A percentile compares a stretch with the other conserved stretches of the same genome.
These are phyloP conservation scores for Achlya flavicornis DNA, from an alignment of 2,888 invertebrate genomes.

Conservation along the genomic window DNA sequence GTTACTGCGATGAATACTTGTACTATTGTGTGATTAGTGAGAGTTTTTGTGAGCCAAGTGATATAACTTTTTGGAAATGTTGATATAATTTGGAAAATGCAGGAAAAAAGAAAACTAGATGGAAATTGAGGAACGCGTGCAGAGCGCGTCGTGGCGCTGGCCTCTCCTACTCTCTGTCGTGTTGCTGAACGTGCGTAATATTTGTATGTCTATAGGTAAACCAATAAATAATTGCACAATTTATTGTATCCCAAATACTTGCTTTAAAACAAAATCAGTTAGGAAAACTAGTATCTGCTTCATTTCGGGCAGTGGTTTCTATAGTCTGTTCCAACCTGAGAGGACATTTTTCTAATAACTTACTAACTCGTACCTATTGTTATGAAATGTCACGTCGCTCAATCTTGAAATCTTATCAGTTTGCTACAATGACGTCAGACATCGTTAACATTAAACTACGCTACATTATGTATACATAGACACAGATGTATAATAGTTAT, in stretches of 20 bases:
- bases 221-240: background rate
- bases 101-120: conserved; percentile 57
- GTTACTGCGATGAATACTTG: background rate
- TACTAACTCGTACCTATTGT: conserved; percentile 9
- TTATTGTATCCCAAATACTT: background rate
- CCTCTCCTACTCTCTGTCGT: conserved; percentile 67
- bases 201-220: background rate
- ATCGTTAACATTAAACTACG: conserved; percentile 18
- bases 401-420: conserved; percentile 29
- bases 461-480: conserved; percentile 3
- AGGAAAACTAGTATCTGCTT: background rate
- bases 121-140: conserved; percentile 63
- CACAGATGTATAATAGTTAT: background rate
- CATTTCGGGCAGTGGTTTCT: background rate
- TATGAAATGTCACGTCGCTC: conserved; percentile 26
- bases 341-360: too few relatives aligned
- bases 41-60: conserved; percentile 29
- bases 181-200: conserved; percentile 59
- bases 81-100: conserved; percentile 46
- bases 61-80: conserved; percentile 25
- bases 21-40: conserved; percentile 16
- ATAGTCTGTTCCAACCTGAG: background rate
- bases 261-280: background rate
- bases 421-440: conserved; percentile 33
- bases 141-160: conserved; percentile 71